phyloP scores from a whole-genome alignment of 1,140 invertebrate genomes.

The Pogonus chalceus region DNA sequence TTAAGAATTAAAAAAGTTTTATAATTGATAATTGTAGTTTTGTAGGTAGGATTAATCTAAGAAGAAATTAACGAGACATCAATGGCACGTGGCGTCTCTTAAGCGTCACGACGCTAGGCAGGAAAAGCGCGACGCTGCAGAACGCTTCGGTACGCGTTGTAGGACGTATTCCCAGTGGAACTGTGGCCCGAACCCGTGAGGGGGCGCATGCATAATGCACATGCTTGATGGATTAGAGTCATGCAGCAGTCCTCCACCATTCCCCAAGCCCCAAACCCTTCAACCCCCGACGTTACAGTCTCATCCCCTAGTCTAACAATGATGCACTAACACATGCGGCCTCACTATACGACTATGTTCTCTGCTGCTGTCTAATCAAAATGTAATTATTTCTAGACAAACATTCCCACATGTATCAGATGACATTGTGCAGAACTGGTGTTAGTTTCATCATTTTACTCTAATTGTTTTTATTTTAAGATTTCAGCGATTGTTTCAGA shows the following conservation, averaged over 20 bases:
- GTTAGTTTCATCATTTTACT: neutral
- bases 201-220: slow-evolving; percentile 2
- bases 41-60: too few relatives aligned
- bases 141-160: too few relatives aligned
- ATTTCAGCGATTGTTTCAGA: neutral
- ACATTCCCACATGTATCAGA: slow-evolving; percentile 1
- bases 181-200: too few relatives aligned
- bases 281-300: neutral
- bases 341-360: too few relatives aligned
- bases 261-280: neutral
- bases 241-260: neutral
- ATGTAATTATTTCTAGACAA: neutral
- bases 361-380: neutral
- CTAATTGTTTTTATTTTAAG: neutral
- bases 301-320: neutral
- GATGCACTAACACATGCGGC: neutral
- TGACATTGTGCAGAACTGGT: neutral
- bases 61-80: too few relatives aligned
- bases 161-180: too few relatives aligned
- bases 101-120: neutral
- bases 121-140: neutral
- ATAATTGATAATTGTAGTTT: too few relatives aligned
- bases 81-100: too few relatives aligned
- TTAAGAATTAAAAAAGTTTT: too few relatives aligned
- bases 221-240: neutral